Evolutionary conservation across 2,797 vertebrate genomes (phyloP).

Genomic region (Cryptoblepharus egeriae): DNA sequence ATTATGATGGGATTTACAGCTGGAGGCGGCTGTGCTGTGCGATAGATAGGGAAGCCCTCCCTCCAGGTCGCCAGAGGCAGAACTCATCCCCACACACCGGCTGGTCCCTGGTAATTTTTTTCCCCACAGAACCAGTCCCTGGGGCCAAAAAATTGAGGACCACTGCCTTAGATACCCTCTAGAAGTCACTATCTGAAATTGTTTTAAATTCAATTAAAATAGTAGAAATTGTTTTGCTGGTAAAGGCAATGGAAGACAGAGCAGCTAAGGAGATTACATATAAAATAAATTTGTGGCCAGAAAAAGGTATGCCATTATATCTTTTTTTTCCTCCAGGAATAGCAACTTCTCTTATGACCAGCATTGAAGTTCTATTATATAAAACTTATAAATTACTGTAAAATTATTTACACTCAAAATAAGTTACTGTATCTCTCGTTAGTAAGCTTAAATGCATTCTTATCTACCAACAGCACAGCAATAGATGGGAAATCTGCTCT

Average conservation of each 20-base stretch:
- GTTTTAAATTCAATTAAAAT: not conserved
- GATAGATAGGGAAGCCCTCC: too few relatives aligned
- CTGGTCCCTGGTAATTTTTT: too few relatives aligned
- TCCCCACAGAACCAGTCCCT: too few relatives aligned
- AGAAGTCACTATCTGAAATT: constrained; percentile 2
- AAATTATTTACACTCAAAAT: not conserved
- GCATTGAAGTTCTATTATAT: not conserved
- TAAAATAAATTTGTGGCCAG: not conserved
- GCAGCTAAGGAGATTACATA: not conserved
- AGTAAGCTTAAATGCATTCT: not conserved
- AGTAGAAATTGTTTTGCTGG: not conserved
- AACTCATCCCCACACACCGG: too few relatives aligned
- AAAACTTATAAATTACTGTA: too few relatives aligned
- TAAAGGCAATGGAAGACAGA: not conserved
- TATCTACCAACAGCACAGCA: not conserved
- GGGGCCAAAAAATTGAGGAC: too few relatives aligned
- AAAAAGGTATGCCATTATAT: not conserved
- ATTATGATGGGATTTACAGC: too few relatives aligned
- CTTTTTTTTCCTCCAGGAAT: not conserved
- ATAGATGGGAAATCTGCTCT: not conserved
- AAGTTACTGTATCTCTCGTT: not conserved
- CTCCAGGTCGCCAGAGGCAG: too few relatives aligned
- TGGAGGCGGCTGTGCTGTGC: too few relatives aligned
- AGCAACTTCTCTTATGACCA: not conserved
- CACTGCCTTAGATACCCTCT: not conserved